A percentile compares a stretch with the other conserved stretches of the same genome.
These are phyloP conservation scores for Scrobipalpa atriplicella DNA, from an alignment of 2,888 invertebrate species.

Conservation along the genomic window DNA sequence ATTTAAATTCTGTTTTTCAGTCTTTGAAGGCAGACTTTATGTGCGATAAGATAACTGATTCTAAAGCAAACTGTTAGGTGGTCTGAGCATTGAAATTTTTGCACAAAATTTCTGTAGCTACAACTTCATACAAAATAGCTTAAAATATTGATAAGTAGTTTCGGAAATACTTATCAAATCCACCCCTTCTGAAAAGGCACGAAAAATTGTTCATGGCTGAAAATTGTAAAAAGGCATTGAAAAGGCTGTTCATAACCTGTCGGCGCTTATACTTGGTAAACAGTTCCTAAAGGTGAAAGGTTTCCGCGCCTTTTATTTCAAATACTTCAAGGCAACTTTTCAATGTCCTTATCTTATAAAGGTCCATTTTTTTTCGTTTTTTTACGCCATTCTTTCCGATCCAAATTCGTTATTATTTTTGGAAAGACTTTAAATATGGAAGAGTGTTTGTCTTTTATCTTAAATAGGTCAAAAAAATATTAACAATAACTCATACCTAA, in stretches of 20 bases:
- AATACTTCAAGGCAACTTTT: conserved; percentile 14
- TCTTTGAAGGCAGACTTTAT: not conserved
- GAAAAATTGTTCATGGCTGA: not conserved
- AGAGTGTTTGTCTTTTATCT: conserved; percentile 33
- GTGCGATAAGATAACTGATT: too few relatives aligned
- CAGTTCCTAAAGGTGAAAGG: conserved; percentile 13
- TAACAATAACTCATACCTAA: too few relatives aligned
- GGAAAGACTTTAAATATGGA: conserved; percentile 24
- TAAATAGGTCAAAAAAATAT: not conserved
- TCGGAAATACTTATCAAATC: too few relatives aligned
- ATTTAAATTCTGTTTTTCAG: not conserved
- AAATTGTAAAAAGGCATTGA: conserved; percentile 8
- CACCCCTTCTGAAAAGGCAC: not conserved
- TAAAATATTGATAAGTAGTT: too few relatives aligned
- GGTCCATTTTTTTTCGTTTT: conserved; percentile 13
- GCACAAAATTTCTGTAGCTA: too few relatives aligned
- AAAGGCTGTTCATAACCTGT: conserved; percentile 18
- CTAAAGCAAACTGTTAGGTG: too few relatives aligned
- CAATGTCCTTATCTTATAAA: conserved; percentile 14
- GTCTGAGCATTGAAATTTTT: too few relatives aligned
- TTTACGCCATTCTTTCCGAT: conserved; percentile 6
- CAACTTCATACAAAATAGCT: too few relatives aligned
- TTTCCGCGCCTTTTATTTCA: not conserved
- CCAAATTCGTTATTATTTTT: conserved; percentile 1
- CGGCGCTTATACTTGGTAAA: not conserved